Evolutionary conservation across 2,113 vertebrate genomes (phyloP).

Genomic region (Probosciger aterrimus): DNA sequence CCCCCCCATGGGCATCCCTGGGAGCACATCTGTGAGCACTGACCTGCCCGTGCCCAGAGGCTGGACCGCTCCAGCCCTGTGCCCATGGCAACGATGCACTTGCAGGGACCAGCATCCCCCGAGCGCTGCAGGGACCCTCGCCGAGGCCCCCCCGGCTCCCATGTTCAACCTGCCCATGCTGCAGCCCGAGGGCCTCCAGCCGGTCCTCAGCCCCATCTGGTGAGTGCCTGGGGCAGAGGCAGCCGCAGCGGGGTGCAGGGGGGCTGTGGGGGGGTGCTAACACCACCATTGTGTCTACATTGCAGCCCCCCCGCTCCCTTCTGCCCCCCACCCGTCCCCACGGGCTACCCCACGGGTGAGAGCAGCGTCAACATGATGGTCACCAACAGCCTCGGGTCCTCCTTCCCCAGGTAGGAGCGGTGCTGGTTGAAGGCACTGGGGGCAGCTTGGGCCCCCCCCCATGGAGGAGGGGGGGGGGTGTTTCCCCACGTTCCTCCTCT

Average conservation of each 20-base stretch:
- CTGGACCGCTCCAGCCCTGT: not conserved
- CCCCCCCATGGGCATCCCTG: not conserved
- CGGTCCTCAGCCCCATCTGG: not conserved
- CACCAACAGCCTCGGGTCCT: not conserved
- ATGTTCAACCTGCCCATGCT: not conserved
- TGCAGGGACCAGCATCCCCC: conserved; percentile 30
- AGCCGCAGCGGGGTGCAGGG: not conserved
- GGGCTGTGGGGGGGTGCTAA: not conserved
- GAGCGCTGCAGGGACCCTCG: not conserved
- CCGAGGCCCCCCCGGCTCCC: fast-evolving
- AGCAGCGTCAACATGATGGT: not conserved
- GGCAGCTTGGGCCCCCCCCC: not conserved
- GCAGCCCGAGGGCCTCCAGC: not conserved
- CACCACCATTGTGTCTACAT: not conserved
- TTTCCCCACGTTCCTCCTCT: not conserved
- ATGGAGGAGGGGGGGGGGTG: fast-evolving
- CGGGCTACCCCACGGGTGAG: not conserved
- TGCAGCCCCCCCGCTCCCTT: not conserved
- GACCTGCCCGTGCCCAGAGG: fast-evolving
- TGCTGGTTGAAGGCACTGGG: not conserved
- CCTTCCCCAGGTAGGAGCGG: conserved; percentile 4
- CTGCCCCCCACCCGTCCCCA: not conserved
- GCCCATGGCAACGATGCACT: not conserved
- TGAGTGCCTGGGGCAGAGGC: not conserved
- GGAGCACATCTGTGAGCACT: fast-evolving